Evolutionary conservation across 2,113 vertebrate species (phyloP).

Genomic region (Sminthopsis crassicaudata): DNA sequence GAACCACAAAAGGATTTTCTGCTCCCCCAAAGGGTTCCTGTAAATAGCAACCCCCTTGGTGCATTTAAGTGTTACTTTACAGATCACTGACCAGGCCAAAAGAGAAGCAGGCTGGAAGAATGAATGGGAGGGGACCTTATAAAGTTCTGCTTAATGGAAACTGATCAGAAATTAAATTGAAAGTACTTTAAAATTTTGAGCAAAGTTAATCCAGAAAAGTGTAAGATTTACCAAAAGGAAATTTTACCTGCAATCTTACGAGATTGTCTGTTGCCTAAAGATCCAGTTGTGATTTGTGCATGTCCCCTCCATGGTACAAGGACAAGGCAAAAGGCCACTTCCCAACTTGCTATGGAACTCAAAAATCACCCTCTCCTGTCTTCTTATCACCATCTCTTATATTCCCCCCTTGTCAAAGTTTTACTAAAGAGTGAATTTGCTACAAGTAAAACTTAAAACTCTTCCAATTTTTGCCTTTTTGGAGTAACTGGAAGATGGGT

Average conservation of each 20-base stretch:
- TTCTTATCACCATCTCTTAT: neutral
- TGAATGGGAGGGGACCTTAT: neutral
- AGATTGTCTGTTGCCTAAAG: neutral
- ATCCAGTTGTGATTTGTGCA: neutral
- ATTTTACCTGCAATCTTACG: neutral
- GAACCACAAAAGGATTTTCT: conserved; percentile 43
- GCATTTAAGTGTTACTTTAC: neutral
- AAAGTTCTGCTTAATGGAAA: neutral
- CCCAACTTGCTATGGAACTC: neutral
- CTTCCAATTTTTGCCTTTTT: conserved; percentile 10
- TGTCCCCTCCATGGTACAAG: neutral
- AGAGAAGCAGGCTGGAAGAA: neutral
- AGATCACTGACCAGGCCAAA: conserved; percentile 17
- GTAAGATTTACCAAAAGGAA: neutral
- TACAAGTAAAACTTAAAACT: neutral
- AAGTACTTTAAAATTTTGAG: neutral
- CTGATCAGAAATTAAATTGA: conserved; percentile 9
- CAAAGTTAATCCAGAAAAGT: neutral
- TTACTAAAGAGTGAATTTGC: neutral
- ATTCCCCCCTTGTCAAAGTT: neutral
- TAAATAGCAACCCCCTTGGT: conserved; percentile 31
- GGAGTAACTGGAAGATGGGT: neutral
- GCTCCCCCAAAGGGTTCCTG: conserved; percentile 36
- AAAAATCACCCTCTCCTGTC: neutral
- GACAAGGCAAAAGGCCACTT: neutral